phyloP scores from a whole-genome alignment of 2,888 invertebrate genomes.

The Cyaniris semiargus region DNA sequence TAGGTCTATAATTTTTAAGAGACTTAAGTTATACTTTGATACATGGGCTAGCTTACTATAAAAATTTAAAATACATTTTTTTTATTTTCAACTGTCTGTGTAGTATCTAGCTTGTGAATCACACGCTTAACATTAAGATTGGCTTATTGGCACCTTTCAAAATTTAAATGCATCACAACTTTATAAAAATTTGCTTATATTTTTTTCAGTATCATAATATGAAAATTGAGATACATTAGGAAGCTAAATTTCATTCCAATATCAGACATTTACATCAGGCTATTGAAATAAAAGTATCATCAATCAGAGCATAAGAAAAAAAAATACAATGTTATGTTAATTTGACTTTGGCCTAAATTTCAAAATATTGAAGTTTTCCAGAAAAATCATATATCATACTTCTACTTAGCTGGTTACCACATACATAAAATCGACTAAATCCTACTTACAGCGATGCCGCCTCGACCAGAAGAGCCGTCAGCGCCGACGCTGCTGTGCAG shows the following conservation, averaged over 20 bases:
- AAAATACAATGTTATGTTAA: neutral
- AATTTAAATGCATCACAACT: conserved; percentile 12
- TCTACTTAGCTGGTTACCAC: neutral
- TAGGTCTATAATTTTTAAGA: neutral
- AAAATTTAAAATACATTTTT: neutral
- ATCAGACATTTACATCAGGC: neutral
- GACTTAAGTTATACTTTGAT: neutral
- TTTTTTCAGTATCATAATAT: neutral
- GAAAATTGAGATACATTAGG: neutral
- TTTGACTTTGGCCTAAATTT: neutral
- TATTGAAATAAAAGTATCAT: neutral
- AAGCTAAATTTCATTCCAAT: neutral
- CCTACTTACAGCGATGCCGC: conserved; percentile 58
- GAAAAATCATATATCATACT: neutral
- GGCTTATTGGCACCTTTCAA: conserved; percentile 7
- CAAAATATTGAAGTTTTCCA: neutral
- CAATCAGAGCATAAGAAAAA: neutral
- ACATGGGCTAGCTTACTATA: neutral
- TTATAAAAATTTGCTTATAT: neutral
- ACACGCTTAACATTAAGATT: conserved; percentile 5
- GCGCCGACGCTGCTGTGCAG: conserved; percentile 72
- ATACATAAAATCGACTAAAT: neutral
- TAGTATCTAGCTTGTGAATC: neutral
- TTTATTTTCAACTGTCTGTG: neutral
- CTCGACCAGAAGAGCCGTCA: conserved; percentile 66